phyloP scores from a whole-genome alignment of 2,113 vertebrate genomes.

The Irena cyanogastra region DNA sequence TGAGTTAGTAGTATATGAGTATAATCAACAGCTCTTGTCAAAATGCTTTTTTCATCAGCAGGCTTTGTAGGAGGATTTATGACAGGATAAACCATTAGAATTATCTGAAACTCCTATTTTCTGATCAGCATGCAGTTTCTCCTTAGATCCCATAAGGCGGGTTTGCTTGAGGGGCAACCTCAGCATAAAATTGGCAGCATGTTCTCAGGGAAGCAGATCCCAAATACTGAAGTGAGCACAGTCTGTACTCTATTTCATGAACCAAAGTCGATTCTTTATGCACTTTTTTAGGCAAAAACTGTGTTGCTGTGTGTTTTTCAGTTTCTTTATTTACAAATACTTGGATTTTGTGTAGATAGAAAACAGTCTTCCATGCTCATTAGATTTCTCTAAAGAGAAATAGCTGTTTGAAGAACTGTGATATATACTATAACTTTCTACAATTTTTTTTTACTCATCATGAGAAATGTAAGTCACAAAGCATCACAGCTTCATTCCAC shows the following conservation, averaged over 20 bases:
- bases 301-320: fast-evolving
- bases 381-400: neutral
- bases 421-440: neutral
- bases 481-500: neutral
- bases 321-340: neutral
- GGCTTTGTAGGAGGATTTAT: neutral
- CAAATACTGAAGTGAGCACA: neutral
- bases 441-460: neutral
- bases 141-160: neutral
- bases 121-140: neutral
- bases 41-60: neutral
- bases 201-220: neutral
- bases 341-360: neutral
- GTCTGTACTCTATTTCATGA: neutral
- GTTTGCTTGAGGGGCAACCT: fast-evolving
- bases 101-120: neutral
- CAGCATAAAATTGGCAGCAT: fast-evolving
- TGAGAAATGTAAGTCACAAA: neutral
- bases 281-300: neutral
- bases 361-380: neutral
- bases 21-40: neutral
- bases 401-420: neutral
- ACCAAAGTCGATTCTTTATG: neutral
- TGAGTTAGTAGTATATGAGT: neutral
- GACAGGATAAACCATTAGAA: neutral